phyloP scores from a whole-genome alignment of 2,888 invertebrate genomes.

The Altica lythri region DNA sequence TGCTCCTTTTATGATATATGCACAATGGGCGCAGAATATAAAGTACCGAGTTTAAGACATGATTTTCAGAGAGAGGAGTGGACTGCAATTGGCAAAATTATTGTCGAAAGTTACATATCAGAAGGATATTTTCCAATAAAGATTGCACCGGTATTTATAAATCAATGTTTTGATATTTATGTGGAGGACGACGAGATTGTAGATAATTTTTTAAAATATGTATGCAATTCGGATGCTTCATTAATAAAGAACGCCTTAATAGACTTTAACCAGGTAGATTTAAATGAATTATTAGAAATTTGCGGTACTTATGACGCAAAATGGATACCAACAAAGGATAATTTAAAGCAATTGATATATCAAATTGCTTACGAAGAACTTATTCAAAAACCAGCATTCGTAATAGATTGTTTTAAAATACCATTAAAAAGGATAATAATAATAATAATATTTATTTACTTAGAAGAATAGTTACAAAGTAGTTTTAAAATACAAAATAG shows the following conservation, averaged over 20 bases:
- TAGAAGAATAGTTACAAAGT: too few relatives aligned
- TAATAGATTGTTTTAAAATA: constrained; percentile 13
- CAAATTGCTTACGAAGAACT: constrained; percentile 27
- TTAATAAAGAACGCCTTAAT: constrained; percentile 20
- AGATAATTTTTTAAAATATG: constrained; percentile 25
- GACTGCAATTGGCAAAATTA: constrained; percentile 23
- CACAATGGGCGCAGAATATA: constrained; percentile 22
- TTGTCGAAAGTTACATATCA: constrained; percentile 20
- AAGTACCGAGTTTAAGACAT: constrained; percentile 26
- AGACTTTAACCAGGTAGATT: constrained; percentile 20
- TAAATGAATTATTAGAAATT: constrained; percentile 22
- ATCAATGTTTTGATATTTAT: constrained; percentile 18
- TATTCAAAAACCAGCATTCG: constrained; percentile 26
- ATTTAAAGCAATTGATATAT: constrained; percentile 17
- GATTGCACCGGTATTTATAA: constrained; percentile 26
- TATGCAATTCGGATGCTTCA: constrained; percentile 15
- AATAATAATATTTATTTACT: too few relatives aligned
- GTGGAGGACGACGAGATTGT: constrained; percentile 20
- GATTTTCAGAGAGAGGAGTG: constrained; percentile 25
- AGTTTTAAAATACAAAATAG: too few relatives aligned
- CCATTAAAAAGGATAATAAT: constrained; percentile 7
- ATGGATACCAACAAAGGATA: constrained; percentile 20
- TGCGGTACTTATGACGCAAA: constrained; percentile 24
- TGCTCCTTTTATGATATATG: constrained; percentile 27
- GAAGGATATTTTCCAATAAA: constrained; percentile 27